Base-by-base conservation (phyloP, 2,113 vertebrate species). In the Calidris pygmaea region DNA sequence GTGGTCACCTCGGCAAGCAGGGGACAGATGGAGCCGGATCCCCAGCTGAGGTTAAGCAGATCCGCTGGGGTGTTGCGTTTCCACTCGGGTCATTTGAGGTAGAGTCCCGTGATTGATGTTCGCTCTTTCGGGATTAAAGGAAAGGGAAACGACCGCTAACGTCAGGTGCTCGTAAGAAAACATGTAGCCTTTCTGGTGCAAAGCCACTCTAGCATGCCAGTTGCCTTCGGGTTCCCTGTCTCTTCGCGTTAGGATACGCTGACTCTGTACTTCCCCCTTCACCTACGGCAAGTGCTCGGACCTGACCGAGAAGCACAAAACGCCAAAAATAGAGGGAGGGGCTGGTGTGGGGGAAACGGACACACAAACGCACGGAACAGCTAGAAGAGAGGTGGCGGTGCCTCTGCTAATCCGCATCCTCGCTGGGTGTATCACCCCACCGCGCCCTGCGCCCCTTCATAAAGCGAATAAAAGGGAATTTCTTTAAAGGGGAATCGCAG, bases 101-200 rank as follows among this genome's bases (percentile, higher is more conserved):
- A 76, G 93, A 90, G 68, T 41, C 87, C 72, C 39, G 23, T 88
- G 93, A 83, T 17, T 89, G 77, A 35, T 78, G 58, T 76, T 73
- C 67, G 65, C 45, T 11, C 87, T 87, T 97, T 92, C 12, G 73
- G 89, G 89, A 91, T 65, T 97, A 96, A 96, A 97, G 65, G 27
- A 35, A 7, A 66, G 12, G 43, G 77, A 95, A 97, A 93, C 26
- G 24, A 95, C 83, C 10, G 19, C 55, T 85, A 93, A 90, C 66
- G 78, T 87, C 90, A 94, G 93, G 71, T 62, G 68, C 80, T 50
- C 35, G 2, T 7, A 71, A 85, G 17, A 89, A 95, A 95, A 45
- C 15, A 80, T 9, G 4, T 24, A 34, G 90, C 35, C 12, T 85
- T 94, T 95, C 79, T 97, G 93, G 92, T 81, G 82, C 65, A 96